Evolutionary conservation across 1,140 invertebrate species (phyloP).

Genomic region (Sycophila sp.): DNA sequence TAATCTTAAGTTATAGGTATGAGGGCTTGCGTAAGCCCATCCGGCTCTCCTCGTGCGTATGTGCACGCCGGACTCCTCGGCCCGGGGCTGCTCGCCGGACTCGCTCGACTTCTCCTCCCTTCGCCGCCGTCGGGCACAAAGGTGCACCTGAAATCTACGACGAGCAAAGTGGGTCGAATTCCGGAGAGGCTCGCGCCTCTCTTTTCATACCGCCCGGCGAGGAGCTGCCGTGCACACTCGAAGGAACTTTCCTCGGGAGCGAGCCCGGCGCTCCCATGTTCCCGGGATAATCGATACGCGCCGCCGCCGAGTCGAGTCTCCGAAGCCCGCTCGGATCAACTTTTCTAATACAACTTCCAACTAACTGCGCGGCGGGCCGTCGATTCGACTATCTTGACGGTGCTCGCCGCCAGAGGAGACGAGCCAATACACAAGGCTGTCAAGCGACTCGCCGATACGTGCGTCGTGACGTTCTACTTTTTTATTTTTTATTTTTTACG

Average conservation of each 20-base stretch:
- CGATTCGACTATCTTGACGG: not conserved
- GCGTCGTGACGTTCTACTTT: too few relatives aligned
- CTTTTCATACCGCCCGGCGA: too few relatives aligned
- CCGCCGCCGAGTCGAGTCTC: too few relatives aligned
- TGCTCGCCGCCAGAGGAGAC: too few relatives aligned
- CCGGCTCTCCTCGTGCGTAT: not conserved
- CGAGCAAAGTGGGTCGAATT: conserved; percentile 6
- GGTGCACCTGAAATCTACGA: conserved; percentile 16
- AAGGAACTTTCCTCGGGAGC: not conserved
- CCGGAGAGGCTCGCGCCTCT: too few relatives aligned
- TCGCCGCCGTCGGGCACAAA: not conserved
- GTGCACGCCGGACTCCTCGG: not conserved
- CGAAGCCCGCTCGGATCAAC: too few relatives aligned
- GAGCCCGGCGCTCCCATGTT: too few relatives aligned
- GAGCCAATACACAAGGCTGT: too few relatives aligned
- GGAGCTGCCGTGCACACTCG: too few relatives aligned
- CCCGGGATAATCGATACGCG: not conserved
- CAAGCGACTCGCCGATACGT: too few relatives aligned
- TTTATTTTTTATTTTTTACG: too few relatives aligned
- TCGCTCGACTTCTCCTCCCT: not conserved
- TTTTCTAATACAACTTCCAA: too few relatives aligned
- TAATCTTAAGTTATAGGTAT: conserved; percentile 63
- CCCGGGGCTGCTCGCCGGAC: not conserved
- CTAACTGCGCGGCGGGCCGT: not conserved
- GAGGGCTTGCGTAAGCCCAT: conserved; percentile 55